Base-by-base conservation (phyloP, 2,797 vertebrate genomes). In the Myoxocephalus aenaeus region DNA sequence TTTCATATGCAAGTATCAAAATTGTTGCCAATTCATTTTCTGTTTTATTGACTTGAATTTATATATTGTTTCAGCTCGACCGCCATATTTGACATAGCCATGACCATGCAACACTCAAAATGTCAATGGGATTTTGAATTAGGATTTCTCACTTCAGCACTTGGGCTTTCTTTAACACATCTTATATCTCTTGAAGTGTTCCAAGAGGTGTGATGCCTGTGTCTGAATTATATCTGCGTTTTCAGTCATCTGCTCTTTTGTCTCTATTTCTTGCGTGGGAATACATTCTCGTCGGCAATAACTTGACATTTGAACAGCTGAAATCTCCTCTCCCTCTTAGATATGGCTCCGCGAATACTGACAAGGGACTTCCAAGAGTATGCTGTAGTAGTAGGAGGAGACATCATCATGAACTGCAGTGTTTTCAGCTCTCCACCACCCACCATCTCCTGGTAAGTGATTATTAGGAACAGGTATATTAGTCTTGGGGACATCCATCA, bases 381-480 rank as follows among this genome's bases (percentile, higher is more conserved):
- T 0, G 92, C 92, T 0, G 90, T 96, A 0, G 96, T 97, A 3
- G 82, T 82, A 17, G 97, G 96, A 15, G 87, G 89, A 51, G 88
- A 93, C 1, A 84, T 96, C 57, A 81, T 90, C 83, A 85, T 99
- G 82, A 92, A 96, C 73, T 99, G 98, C 54, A 91, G 92, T 14
- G 95, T 96, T 68, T 99, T 99, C 76, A 94, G 97, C 66, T 97
- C 97, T 0, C 98, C 98, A 4, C 82, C 87, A 68, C 90, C 98
- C 20, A 68, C 57, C 9, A 87, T 98, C 76, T 89, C 84, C 77
- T 99, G 98, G 98, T 99, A 90, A 96, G 95, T 56, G 27, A 74
- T 36, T 22, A 46, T 1, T n/a, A 38, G 7, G 34, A 44, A 57
- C 36, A 72, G 34, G 6, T 71, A 14, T 59, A 40, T 58, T 25